phyloP scores from a whole-genome alignment of 2,113 vertebrate genomes.

The Nymphicus hollandicus region DNA sequence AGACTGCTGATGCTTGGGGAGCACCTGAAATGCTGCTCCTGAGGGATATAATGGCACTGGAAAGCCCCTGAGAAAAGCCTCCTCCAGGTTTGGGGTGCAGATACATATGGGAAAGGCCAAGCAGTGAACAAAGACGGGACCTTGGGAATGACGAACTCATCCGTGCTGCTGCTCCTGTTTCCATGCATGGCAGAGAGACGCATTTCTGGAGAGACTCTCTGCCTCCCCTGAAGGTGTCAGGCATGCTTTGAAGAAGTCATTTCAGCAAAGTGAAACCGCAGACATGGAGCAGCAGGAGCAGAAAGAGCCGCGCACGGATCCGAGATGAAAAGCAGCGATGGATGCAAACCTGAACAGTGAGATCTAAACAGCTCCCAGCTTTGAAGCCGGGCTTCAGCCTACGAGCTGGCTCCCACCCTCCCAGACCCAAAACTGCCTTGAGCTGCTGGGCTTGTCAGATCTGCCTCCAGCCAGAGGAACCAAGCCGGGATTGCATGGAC shows the following conservation, averaged over 20 bases:
- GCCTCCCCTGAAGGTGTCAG: conserved; percentile 48
- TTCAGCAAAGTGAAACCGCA: background rate
- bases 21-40: background rate
- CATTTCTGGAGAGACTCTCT: background rate
- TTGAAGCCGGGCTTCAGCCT: background rate
- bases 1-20: background rate
- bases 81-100: background rate
- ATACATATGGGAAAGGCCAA: background rate
- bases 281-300: background rate
- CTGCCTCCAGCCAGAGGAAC: background rate
- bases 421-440: background rate
- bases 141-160: background rate
- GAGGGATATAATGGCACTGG: background rate
- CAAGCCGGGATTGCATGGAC: background rate
- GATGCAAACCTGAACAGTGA: background rate
- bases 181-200: background rate
- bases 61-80: background rate
- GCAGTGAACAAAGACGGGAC: background rate
- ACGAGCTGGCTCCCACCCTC: background rate
- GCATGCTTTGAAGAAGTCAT: conserved; percentile 24
- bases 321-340: background rate
- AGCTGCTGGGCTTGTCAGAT: background rate
- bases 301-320: background rate
- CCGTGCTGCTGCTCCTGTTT: background rate
- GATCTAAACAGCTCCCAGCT: background rate